Evolutionary conservation across 2,113 vertebrate species (phyloP), one percentile per base, ranked within the genome.

Genomic region (Gnathonemus longibarbis): DNA sequence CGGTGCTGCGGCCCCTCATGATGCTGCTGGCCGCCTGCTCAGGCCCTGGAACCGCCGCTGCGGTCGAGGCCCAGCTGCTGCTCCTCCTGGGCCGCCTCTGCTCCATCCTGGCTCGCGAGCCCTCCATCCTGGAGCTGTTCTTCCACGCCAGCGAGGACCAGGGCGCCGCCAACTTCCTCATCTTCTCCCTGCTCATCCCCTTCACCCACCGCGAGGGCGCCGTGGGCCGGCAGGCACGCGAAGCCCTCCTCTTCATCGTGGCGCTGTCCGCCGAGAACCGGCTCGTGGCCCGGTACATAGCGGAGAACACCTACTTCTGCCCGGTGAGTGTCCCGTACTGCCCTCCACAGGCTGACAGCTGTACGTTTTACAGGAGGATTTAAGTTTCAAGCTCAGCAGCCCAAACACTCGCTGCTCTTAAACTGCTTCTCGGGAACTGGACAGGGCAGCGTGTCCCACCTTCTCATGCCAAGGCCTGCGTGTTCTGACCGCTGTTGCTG

Each of bases 81-180:
- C 92, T 97, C 66, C 93, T 99, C 90, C 94, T 99, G 90, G 96
- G 96, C 92, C 98, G 98, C 92, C 95, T 99, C 52, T 99, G 98
- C 74, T 96, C 94, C 91, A 97, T 97, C 90, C 95, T 99, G 95
- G 97, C 97, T 94, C 97, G 96, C 94, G 98, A 99, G 84, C 96
- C 98, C 0, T 98, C 98, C 0, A 96, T 98, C 84, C 95, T 99
- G 91, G 98, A 99, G 86, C 95, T 99, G n/a, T 98, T 99, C 93
- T 99, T 99, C 93, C 98, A 99, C 92, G 98, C 97, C 17, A 98
- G 97, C 0, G 97, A 99, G 91, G 98, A 99, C 95, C 98, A 99
- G 91, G 98, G 98, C 84, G 97, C 98, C 0, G 96, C 98, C 92
- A 98, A 99, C 94, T 99, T 99, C 94, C 97, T 99, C 80, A 96